Evolutionary conservation across 2,797 vertebrate genomes (phyloP).

Genomic region (Bradypodion pumilum): DNA sequence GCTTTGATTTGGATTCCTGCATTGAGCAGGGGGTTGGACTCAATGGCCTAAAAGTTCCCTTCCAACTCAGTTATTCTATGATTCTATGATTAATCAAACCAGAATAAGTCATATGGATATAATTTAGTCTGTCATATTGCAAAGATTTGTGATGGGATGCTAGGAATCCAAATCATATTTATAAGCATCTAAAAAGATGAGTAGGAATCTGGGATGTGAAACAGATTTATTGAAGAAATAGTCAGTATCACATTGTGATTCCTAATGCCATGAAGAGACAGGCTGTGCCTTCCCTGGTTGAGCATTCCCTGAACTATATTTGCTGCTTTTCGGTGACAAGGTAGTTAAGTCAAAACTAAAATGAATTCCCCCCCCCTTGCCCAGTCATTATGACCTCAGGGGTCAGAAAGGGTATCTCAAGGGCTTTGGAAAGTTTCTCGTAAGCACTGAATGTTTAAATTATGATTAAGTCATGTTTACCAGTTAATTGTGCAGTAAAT

Average conservation of each 20-base stretch:
- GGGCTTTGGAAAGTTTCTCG: slow-evolving; percentile 59
- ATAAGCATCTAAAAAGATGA: no score
- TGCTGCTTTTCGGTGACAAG: not conserved
- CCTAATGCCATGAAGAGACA: not conserved
- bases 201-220: no score
- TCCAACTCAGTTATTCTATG: no score
- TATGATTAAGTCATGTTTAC: slow-evolving; percentile 77
- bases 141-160: no score
- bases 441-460: slow-evolving; percentile 74
- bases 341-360: not conserved
- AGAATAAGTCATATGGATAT: no score
- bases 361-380: not conserved
- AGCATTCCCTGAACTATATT: not conserved
- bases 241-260: not conserved
- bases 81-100: no score
- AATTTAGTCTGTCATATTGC: no score
- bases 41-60: no score
- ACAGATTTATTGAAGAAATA: no score
- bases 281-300: not conserved
- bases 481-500: slow-evolving; percentile 76
- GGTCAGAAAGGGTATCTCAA: slow-evolving; percentile 40
- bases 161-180: no score
- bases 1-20: no score
- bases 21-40: no score
- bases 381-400: not conserved